These are phyloP conservation scores for Hycleus cichorii DNA, from an alignment of 1,140 invertebrate species.

Conservation along the genomic window DNA sequence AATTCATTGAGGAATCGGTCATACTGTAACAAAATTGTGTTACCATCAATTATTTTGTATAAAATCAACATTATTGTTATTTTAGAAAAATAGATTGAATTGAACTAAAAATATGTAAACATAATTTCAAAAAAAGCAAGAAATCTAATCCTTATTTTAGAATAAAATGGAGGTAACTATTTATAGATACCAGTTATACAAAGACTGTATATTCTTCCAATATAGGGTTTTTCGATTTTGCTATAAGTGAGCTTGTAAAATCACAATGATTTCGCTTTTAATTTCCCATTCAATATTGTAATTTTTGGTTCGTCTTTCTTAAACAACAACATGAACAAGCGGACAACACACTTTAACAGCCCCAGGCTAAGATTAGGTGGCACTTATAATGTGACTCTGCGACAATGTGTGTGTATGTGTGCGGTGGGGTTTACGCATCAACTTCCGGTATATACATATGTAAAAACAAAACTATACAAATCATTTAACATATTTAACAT, in stretches of 20 bases:
- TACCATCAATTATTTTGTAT: neutral
- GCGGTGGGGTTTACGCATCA: constrained; percentile 2
- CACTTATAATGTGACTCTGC: constrained; percentile 17
- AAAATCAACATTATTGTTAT: neutral
- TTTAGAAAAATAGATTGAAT: neutral
- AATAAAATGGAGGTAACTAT: constrained; percentile 32
- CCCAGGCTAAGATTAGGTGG: constrained; percentile 34
- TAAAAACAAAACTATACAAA: neutral
- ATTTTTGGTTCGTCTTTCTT: no score
- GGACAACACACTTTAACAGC: constrained; percentile 12
- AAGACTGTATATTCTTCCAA: neutral
- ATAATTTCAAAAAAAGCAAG: neutral
- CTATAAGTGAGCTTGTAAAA: no score
- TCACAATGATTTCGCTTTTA: no score
- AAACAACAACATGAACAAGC: neutral
- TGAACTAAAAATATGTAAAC: neutral
- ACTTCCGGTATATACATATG: constrained; percentile 2
- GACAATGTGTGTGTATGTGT: neutral
- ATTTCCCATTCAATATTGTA: no score
- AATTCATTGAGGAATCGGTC: constrained; percentile 57
- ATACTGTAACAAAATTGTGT: constrained; percentile 24
- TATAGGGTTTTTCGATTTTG: neutral
- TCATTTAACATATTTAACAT: neutral
- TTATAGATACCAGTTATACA: constrained; percentile 22
- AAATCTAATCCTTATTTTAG: constrained; percentile 7